phyloP scores from a whole-genome alignment of 2,797 vertebrate genomes.

The Leptodactylus fallax region DNA sequence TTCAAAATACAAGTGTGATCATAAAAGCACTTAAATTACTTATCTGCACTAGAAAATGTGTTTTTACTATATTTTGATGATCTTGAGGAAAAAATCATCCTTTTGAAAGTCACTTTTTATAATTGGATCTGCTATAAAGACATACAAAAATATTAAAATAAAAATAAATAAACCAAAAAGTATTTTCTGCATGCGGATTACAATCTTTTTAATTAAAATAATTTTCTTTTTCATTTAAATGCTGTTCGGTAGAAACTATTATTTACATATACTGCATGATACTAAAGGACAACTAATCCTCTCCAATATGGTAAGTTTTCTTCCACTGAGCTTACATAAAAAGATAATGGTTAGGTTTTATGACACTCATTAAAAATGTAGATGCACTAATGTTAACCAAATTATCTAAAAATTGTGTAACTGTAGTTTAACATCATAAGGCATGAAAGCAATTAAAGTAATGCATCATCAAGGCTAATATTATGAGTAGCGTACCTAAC shows the following conservation, averaged over 20 bases:
- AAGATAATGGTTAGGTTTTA: conserved; percentile 50
- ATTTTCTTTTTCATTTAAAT: background rate
- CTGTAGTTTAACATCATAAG: conserved; percentile 40
- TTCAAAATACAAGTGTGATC: no score
- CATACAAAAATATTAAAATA: no score
- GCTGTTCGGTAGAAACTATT: background rate
- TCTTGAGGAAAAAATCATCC: no score
- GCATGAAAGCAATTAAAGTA: conserved; percentile 53
- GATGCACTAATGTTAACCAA: conserved; percentile 45
- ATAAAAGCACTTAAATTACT: no score
- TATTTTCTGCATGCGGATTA: background rate
- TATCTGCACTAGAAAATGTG: no score
- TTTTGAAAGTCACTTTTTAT: no score
- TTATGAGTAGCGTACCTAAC: background rate
- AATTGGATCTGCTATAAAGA: no score
- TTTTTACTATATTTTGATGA: no score
- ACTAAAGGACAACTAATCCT: conserved; percentile 12
- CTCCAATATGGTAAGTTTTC: background rate
- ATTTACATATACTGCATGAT: conserved; percentile 43
- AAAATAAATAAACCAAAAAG: no score
- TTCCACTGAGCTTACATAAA: conserved; percentile 37
- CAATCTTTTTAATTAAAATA: conserved; percentile 24
- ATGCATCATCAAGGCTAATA: conserved; percentile 52
- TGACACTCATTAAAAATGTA: conserved; percentile 57
- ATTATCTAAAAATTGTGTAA: conserved; percentile 4